Percentiles rank a stretch among this genome's conserved stretches.
phyloP scores from a whole-genome alignment of 2,113 vertebrate species.

The Eudyptes chrysolophus region DNA sequence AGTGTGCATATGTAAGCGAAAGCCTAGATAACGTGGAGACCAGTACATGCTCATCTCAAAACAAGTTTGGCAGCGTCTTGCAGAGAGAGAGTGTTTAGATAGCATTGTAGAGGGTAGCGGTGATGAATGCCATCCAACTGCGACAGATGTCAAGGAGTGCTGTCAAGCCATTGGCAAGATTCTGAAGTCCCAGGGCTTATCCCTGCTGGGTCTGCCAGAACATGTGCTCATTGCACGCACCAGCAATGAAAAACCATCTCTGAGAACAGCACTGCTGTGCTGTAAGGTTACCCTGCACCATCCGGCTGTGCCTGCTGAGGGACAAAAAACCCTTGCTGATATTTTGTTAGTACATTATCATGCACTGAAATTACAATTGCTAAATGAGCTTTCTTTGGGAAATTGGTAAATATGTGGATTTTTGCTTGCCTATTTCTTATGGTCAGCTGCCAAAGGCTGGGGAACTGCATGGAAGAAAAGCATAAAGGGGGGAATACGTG shows the following conservation, averaged over 20 bases:
- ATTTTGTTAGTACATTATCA: not conserved
- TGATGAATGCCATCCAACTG: not conserved
- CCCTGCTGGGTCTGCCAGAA: not conserved
- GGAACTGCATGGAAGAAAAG: not conserved
- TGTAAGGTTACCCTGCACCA: not conserved
- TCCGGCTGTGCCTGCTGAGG: not conserved
- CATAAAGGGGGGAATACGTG: not conserved
- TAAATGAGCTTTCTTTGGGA: not conserved
- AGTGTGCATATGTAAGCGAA: too few relatives aligned
- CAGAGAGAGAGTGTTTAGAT: too few relatives aligned
- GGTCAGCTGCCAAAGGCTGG: not conserved
- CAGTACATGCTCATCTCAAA: fast-evolving
- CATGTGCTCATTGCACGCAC: fast-evolving
- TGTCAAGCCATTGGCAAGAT: not conserved
- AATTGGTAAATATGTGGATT: not conserved
- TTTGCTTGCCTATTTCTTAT: not conserved
- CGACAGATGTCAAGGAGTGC: not conserved
- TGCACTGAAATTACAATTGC: not conserved
- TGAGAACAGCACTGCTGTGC: not conserved
- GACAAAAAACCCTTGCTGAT: not conserved
- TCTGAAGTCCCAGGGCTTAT: not conserved
- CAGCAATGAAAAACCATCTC: not conserved
- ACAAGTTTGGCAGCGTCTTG: not conserved
- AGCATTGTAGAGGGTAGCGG: not conserved
- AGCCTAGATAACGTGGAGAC: not conserved